These are phyloP conservation scores for Dascillus cervinus DNA, from an alignment of 2,888 invertebrate genomes.

Conservation along the genomic window DNA sequence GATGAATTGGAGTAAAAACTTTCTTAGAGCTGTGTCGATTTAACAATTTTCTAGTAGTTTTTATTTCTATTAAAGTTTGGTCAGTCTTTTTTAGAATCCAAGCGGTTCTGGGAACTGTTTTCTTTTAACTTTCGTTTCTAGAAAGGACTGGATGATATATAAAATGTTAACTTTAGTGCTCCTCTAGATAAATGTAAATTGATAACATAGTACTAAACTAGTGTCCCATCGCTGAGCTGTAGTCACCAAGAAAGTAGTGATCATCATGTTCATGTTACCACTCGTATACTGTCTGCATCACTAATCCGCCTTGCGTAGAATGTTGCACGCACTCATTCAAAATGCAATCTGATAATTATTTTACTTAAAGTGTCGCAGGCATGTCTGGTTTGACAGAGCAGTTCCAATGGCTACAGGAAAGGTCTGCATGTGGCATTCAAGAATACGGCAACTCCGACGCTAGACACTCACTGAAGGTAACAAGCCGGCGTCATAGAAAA, in stretches of 20 bases:
- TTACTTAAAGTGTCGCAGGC: constrained; percentile 36
- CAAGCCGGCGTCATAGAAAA: constrained; percentile 27
- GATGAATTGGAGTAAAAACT: too few species aligned
- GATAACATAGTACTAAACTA: constrained; percentile 22
- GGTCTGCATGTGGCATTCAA: constrained; percentile 9
- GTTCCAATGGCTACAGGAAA: constrained; percentile 16
- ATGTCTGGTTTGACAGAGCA: constrained; percentile 20
- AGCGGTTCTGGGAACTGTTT: too few species aligned
- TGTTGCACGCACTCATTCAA: constrained; percentile 31
- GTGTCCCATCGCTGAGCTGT: constrained; percentile 23
- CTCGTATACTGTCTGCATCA: constrained; percentile 35
- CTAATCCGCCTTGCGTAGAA: constrained; percentile 36
- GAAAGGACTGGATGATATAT: too few species aligned
- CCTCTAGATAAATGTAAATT: constrained; percentile 4
- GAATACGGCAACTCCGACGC: constrained; percentile 6
- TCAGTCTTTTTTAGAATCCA: too few species aligned
- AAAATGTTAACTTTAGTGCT: background rate
- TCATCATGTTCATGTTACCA: constrained; percentile 31
- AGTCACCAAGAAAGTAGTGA: constrained; percentile 17
- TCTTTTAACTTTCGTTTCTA: too few species aligned
- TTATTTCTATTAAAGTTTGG: too few species aligned
- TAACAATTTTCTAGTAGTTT: too few species aligned
- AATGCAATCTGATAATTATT: constrained; percentile 33
- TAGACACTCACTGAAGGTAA: constrained; percentile 29
- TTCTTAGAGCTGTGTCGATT: too few species aligned